phyloP scores from a whole-genome alignment of 2,113 vertebrate species.

The Bos javanicus region DNA sequence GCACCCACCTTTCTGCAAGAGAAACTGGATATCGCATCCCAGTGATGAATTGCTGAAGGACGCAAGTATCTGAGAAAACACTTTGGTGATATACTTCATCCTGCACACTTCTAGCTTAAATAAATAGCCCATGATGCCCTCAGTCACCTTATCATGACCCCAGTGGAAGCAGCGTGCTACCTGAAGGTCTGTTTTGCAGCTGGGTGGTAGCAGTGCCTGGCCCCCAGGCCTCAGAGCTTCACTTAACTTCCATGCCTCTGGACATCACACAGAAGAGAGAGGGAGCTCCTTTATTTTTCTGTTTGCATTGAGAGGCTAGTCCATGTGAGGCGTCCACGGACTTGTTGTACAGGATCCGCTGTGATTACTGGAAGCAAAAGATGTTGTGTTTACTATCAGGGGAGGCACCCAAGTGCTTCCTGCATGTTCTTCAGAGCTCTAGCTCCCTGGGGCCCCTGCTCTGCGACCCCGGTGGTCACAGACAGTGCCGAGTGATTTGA shows the following conservation, averaged over 20 bases:
- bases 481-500: not conserved
- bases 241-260: not conserved
- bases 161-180: not conserved
- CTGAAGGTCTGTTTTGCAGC: too few species aligned
- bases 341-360: not conserved
- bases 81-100: not conserved
- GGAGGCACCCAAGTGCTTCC: accelerated
- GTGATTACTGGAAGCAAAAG: not conserved
- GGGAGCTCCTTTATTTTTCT: not conserved
- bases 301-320: not conserved
- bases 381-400: not conserved
- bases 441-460: too few species aligned
- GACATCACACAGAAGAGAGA: not conserved
- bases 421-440: not conserved
- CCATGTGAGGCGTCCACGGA: not conserved
- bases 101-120: not conserved
- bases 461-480: not conserved
- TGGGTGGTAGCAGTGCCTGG: not conserved
- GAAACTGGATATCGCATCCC: not conserved
- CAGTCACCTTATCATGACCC: not conserved
- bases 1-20: not conserved
- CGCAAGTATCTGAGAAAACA: not conserved
- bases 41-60: not conserved
- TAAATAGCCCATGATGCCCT: not conserved
- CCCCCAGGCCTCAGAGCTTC: not conserved